Base-by-base conservation (phyloP, 2,797 vertebrate species). In the Tarsius wallacei region DNA sequence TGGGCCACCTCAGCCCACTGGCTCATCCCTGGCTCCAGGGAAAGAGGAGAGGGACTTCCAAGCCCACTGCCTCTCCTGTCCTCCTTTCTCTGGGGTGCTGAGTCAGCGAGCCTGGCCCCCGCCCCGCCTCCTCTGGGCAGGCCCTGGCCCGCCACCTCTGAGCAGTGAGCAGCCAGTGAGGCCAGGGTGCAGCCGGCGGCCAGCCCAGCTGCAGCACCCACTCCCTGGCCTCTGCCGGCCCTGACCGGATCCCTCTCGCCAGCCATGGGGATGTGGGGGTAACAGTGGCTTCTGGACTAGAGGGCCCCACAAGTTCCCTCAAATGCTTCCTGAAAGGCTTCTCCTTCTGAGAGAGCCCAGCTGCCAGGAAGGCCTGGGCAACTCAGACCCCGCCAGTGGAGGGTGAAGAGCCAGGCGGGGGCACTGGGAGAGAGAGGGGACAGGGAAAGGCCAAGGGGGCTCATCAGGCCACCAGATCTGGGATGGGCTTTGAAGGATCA, bases 91-190 rank as follows among this genome's bases (percentile, higher is more conserved):
- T n/a, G 21, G 22, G 13, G 61, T 87, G 82, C 94, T 95, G 94
- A 95, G 81, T 93, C 87, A 95, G 96, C 33, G 22, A 42, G 26
- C 28, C 77, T 33, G 31, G 24, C 71, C 19, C 33, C 36, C 73
- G 33, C 21, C 13, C 0, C 55, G 59, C 17, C 24, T 84, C 53
- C 47, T 80, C 66, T 2, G 59, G 89, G 90, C 85, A 86, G 87
- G 90, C 33, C 94, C 47, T 0, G 1, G 77, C 94, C 94, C 1
- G 66, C 53, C 49, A 63, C 47, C 19, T 77, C 7, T 1, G 26
- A 10, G 42, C 42, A 42, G 42, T 42, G 42, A 42, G 42, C 42
- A 42, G 42, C 42, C 42, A 42, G 59, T 47, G 1, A 22, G 92
- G 91, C 87, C 61, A 55, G 66, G 51, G 63, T 74, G 19, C 83